Evolutionary conservation across 2,113 vertebrate genomes (phyloP).

Genomic region (Petaurus breviceps): DNA sequence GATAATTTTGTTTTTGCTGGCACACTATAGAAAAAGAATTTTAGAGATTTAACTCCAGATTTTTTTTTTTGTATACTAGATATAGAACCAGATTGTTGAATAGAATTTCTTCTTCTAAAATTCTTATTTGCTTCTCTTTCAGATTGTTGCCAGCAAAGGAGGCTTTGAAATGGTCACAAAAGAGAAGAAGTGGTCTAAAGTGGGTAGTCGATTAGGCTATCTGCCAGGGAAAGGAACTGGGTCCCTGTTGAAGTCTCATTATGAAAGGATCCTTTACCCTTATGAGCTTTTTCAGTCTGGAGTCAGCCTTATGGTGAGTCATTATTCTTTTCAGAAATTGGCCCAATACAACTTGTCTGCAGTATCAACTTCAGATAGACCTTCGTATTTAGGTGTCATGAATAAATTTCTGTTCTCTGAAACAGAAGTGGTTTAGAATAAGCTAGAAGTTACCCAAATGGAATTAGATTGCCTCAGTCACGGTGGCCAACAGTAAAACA

Average conservation of each 20-base stretch:
- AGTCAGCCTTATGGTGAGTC: slow-evolving; percentile 93
- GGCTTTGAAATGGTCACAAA: slow-evolving; percentile 96
- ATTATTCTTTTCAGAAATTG: slow-evolving; percentile 43
- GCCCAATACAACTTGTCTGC: slow-evolving; percentile 5
- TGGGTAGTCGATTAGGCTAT: slow-evolving; percentile 93
- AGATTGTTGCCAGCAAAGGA: slow-evolving; percentile 96
- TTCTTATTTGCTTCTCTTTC: slow-evolving; percentile 65
- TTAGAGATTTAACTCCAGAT: slow-evolving; percentile 24
- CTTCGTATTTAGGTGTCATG: not conserved
- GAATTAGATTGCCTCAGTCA: not conserved
- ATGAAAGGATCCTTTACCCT: slow-evolving; percentile 96
- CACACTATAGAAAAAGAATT: slow-evolving; percentile 33
- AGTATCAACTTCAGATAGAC: slow-evolving; percentile 12
- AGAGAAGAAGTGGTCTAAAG: slow-evolving; percentile 97
- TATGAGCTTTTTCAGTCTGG: slow-evolving; percentile 99
- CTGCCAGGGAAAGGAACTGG: slow-evolving; percentile 94
- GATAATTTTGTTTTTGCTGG: slow-evolving; percentile 15
- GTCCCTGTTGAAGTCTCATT: slow-evolving; percentile 94
- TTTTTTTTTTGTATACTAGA: slow-evolving; percentile 28
- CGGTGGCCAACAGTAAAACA: slow-evolving; percentile 31
- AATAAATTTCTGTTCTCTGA: not conserved
- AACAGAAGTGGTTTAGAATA: not conserved
- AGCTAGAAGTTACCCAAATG: slow-evolving; percentile 19
- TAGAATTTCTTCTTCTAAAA: slow-evolving; percentile 39
- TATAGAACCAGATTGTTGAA: slow-evolving; percentile 24